Conservation (phyloP, 2,888 invertebrate genomes). For the Tenthredo mesomela region DNA sequence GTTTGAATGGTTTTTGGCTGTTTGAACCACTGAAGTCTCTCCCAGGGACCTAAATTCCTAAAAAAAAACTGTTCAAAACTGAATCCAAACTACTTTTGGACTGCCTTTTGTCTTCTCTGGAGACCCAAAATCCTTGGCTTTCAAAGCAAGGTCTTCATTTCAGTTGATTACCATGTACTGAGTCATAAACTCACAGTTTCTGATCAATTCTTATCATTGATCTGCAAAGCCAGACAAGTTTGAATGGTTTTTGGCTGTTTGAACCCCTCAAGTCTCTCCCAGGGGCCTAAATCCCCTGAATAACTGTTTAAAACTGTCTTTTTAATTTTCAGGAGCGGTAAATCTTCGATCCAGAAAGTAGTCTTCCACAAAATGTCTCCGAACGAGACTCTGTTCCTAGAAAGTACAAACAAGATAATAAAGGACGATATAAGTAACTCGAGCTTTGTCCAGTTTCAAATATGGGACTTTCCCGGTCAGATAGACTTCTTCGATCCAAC, state of each 20-base stretch:
- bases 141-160: no score
- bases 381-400: slow-evolving; percentile 98
- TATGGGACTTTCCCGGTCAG: slow-evolving; percentile 99
- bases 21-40: background rate
- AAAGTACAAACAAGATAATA: slow-evolving; percentile 98
- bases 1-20: background rate
- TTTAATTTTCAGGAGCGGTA: slow-evolving; percentile 90
- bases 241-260: background rate
- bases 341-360: slow-evolving; percentile 99
- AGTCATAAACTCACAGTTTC: background rate
- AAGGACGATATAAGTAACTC: slow-evolving; percentile 98
- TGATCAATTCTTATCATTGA: background rate
- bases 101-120: no score
- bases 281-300: background rate
- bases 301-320: background rate
- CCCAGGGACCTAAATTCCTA: no score
- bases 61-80: background rate
- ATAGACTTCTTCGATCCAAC: slow-evolving; percentile 98
- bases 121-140: no score
- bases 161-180: background rate
- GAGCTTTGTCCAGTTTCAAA: slow-evolving; percentile 99
- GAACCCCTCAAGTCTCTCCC: background rate
- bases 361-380: slow-evolving; percentile 99
- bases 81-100: no score
- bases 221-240: background rate